Base-by-base conservation (phyloP, 2,888 invertebrate genomes). In the Mythimna lalbum region DNA sequence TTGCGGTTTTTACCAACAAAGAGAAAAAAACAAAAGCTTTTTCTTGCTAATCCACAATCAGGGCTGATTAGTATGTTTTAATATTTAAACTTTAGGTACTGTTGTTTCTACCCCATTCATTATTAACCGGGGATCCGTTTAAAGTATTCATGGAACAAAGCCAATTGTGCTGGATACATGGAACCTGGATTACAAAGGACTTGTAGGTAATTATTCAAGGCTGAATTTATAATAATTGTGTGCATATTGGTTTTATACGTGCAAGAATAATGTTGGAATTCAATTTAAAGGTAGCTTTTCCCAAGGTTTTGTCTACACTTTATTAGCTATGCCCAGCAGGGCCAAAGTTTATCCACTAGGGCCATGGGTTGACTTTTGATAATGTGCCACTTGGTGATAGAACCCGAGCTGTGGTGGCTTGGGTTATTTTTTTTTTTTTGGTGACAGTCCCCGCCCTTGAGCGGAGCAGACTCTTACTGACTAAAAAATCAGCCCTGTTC, bases 91-190 rank as follows among this genome's bases (percentile, higher is more conserved):
- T 82, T 80, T 78, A 43, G 43, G 17, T 43, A 81, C 85, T 84
- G 85, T 84, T 84, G 83, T 83, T 86, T 80, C 81, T 82, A 69
- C 69, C 69, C 79, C 83, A 87, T 91, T 88, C 80, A 88, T 86
- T 86, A 88, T 86, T 84, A 84, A 78, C 75, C 76, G 62, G 79
- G 85, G 83, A 65, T 85, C 81, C 73, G 62, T 82, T 88, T 92
- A 86, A 90, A 89, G 86, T 85, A 92, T 92, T 91, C 88, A 92
- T 87, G 86, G 73, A 86, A 82, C 86, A 80, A 89, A 89, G 83
- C 86, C 88, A 89, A 89, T 90, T 88, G 84, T 82, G 80, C 69
- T 80, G 83, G 78, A 85, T 83, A 83, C 73, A 79, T 78, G 77
- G 78, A 84, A 75, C 71, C 68, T 66, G 75, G 72, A 69, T 59